Base-by-base conservation (phyloP, 2,888 invertebrate species). In the Drosophila fulvimacula region DNA sequence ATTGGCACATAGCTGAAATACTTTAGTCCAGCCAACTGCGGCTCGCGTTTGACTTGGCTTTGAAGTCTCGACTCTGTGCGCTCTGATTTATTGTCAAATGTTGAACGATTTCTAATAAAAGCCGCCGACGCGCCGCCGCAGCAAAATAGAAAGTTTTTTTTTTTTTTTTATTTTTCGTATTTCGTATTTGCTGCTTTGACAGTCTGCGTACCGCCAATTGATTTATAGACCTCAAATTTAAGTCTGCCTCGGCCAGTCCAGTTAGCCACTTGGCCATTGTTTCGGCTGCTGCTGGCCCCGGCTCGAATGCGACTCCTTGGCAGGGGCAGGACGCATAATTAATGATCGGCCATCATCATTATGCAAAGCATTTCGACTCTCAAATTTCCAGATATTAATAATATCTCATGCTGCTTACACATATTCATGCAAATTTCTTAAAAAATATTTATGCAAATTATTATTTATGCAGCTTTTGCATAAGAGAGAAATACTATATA, bases 41-140 rank as follows among this genome's bases (percentile, higher is more conserved):
- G 52, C 48, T 38, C 27, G 19, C 39, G 51, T 15, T 19, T 51
- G 36, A 55, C 53, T 58, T 59, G 42, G 52, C 76, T 73, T 81
- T 73, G 79, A 79, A 68, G 79, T 75, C 55, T 13, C 49, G 19
- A 51, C 68, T 53, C 67, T 51, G 62, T 67, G 67, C 73, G 79
- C 77, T 72, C 78, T 83, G 85, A 83, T 83, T 83, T 82, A 83
- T 83, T 70, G 78, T 75, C 75, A 68, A 81, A 58, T 65, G 63
- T 48, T 67, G 53, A 69, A 56, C 72, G 56, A 58, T 77, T 73
- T 77, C 75, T 67, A 81, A 81, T 76, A 74, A 77, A 83, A 66
- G 77, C 79, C 64, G 71, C 79, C 76, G 73, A 65, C 79, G 70
- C 76, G 73, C 62, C 79, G 70, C 74, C 52, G 58, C 44, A 78